These are phyloP conservation scores for Liolophura sinensis DNA, from an alignment of 1,140 invertebrate genomes.

Conservation along the genomic window DNA sequence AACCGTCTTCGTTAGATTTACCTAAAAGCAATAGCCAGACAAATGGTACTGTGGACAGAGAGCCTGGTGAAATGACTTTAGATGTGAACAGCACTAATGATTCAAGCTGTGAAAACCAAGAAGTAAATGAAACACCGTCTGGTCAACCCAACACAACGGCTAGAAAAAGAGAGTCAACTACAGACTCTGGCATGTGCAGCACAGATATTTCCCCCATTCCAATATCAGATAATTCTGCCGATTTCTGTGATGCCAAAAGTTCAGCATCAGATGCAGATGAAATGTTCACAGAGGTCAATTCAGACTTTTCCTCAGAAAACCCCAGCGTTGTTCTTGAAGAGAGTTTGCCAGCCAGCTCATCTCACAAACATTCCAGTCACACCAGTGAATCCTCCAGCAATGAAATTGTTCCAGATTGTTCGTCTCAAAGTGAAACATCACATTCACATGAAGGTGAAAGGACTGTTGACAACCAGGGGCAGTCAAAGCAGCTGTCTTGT, in stretches of 20 bases:
- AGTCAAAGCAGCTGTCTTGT: too few species aligned
- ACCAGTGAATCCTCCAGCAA: too few species aligned
- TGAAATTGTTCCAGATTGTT: too few species aligned
- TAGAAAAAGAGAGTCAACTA: conserved; percentile 22
- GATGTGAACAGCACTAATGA: neutral
- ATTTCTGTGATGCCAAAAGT: conserved; percentile 10
- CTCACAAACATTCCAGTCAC: too few species aligned
- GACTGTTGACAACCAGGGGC: too few species aligned
- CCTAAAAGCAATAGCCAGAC: neutral
- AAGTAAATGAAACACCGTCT: conserved; percentile 7
- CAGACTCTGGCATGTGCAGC: conserved; percentile 41
- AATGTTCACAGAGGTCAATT: conserved; percentile 2
- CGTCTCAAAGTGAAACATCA: too few species aligned
- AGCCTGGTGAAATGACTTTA: neutral
- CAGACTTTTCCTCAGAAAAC: too few species aligned
- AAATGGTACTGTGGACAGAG: neutral
- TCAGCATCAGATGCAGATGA: conserved; percentile 1
- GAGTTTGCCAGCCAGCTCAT: too few species aligned
- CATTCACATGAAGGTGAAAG: too few species aligned
- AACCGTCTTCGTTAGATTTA: neutral
- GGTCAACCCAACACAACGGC: neutral
- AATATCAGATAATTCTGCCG: conserved; percentile 13
- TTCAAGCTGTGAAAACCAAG: neutral
- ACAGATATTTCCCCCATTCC: conserved; percentile 37
- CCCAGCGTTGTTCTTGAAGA: too few species aligned